These are phyloP conservation scores for Pseudomyrmex concolor DNA, from an alignment of 1,140 invertebrate genomes.

Conservation along the genomic window DNA sequence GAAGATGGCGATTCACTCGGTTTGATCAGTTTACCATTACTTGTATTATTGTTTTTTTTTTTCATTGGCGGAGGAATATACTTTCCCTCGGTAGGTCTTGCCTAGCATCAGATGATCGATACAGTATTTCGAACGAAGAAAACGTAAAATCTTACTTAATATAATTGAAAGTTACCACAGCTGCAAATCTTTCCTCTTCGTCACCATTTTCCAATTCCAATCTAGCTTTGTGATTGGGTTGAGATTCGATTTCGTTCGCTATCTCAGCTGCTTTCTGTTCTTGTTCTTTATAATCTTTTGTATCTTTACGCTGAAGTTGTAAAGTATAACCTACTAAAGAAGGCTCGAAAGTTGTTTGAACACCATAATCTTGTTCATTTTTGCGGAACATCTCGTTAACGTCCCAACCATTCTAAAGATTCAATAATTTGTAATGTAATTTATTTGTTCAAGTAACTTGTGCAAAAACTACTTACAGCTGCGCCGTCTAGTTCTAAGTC, in stretches of 20 bases:
- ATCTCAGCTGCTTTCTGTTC: conserved; percentile 92
- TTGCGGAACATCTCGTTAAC: conserved; percentile 97
- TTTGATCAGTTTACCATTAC: conserved; percentile 84
- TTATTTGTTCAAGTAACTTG: background rate
- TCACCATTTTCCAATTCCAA: conserved; percentile 96
- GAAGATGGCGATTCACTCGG: conserved; percentile 86
- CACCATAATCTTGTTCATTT: conserved; percentile 95
- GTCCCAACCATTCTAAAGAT: conserved; percentile 94
- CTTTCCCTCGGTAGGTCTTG: conserved; percentile 86
- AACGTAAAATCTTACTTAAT: conserved; percentile 20
- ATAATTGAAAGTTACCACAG: conserved; percentile 87
- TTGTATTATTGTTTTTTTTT: conserved; percentile 88
- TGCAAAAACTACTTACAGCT: conserved; percentile 78
- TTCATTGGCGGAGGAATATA: conserved; percentile 91
- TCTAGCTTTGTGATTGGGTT: conserved; percentile 91
- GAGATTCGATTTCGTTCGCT: conserved; percentile 95
- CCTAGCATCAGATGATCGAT: conserved; percentile 54
- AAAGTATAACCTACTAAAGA: conserved; percentile 95
- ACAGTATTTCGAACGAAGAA: conserved; percentile 11
- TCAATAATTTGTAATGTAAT: background rate
- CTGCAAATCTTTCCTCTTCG: conserved; percentile 94
- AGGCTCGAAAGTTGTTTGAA: conserved; percentile 94
- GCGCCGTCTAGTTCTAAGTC: conserved; percentile 88
- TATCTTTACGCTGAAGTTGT: conserved; percentile 92
- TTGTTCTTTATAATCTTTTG: conserved; percentile 92